phyloP scores from a whole-genome alignment of 2,797 vertebrate genomes.

The Acrocephalus scirpaceus region DNA sequence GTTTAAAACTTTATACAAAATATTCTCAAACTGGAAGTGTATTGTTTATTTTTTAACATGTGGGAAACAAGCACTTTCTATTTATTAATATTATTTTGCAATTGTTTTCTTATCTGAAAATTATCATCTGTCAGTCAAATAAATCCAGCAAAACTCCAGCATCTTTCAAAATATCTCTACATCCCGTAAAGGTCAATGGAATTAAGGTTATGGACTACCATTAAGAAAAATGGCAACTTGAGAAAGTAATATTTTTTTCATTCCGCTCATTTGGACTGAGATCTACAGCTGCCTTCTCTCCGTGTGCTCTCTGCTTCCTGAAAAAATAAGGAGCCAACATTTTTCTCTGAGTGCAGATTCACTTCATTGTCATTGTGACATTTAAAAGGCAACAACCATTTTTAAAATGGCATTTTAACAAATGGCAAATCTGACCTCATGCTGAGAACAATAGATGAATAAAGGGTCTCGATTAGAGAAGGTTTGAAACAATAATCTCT shows the following conservation, averaged over 20 bases:
- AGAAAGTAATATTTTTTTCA: neutral
- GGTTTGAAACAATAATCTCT: neutral
- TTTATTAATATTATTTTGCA: neutral
- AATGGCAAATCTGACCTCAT: neutral
- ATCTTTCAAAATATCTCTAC: neutral
- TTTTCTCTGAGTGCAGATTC: neutral
- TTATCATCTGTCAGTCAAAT: neutral
- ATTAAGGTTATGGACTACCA: neutral
- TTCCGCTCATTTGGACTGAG: neutral
- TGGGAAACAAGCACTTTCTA: neutral
- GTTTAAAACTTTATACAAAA: neutral
- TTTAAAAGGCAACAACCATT: constrained; percentile 10
- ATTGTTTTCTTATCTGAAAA: neutral
- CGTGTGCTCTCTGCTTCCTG: neutral
- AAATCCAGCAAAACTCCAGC: neutral
- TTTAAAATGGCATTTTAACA: constrained; percentile 16
- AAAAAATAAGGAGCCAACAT: neutral
- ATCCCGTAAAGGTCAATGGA: neutral
- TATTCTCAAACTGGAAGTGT: neutral
- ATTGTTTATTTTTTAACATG: neutral
- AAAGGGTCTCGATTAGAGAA: neutral
- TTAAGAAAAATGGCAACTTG: neutral
- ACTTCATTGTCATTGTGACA: constrained; percentile 5
- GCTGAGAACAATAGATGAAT: neutral
- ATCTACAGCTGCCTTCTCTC: neutral